Base-by-base conservation (phyloP, 2,113 vertebrate species). In the Lampris incognitus region DNA sequence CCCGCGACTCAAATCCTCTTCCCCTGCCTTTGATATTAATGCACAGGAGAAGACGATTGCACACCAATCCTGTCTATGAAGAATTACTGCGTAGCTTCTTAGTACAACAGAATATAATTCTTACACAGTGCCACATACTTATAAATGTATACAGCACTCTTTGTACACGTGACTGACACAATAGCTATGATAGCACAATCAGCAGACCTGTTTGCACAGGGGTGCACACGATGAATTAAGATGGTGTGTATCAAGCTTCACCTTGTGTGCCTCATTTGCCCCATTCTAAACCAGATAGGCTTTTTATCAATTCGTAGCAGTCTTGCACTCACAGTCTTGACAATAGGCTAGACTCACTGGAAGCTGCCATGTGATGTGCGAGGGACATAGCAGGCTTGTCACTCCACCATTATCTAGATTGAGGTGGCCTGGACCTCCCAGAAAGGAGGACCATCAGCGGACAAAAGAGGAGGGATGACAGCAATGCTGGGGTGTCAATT, bases 241-340 rank as follows among this genome's bases (percentile, higher is more conserved):
- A 69, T 62, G 76, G 70, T 61, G 37, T 7, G 10, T 67, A 82
- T 88, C 72, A 70, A 5, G 62, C 71, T 60, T 69, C 55, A 61
- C 85, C 77, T 76, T 75, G 71, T 75, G 71, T 13, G 63, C 69
- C 81, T 88, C 79, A 84, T 88, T 89, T 91, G 85, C 84, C 87
- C 80, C 80, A 79, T 79, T 90, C 81, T 69, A 68, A 89, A 84
- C 54, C 54, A 83, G 87, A 86, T 91, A 76, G 81, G 49, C 60
- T 71, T 11, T 66, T 77, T 82, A 81, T 88, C 79, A 58, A 74
- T 75, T 75, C 74, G 77, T 85, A 60, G 84, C 63, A 24, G 1
- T 76, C 79, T 82, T 58, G 13, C 52, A 3, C 78, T 69, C 79
- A 81, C 56, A 2, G 46, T 64, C 13, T 3, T 24, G 77, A 83